Conservation (phyloP, 2,797 vertebrate genomes). For the Myotis vivesi region DNA sequence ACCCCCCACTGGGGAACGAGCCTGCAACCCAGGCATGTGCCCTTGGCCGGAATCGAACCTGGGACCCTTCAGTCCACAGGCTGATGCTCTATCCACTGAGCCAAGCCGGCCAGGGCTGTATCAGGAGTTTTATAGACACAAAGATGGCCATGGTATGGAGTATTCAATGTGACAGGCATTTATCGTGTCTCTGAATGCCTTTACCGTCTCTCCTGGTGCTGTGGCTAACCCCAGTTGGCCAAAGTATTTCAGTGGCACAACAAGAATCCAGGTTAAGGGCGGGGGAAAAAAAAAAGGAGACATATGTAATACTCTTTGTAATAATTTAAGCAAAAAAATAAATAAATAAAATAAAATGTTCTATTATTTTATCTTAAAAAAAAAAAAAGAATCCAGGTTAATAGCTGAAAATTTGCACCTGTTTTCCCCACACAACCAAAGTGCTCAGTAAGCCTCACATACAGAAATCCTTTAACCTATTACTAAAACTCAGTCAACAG, state of each 20-base stretch:
- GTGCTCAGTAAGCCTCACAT: conserved; percentile 30
- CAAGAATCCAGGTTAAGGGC: conserved; percentile 39
- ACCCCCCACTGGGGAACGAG: too few relatives aligned
- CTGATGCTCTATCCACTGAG: too few relatives aligned
- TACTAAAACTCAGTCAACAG: conserved; percentile 51
- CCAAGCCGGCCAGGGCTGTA: background rate
- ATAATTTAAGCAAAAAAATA: too few relatives aligned
- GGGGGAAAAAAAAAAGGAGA: too few relatives aligned
- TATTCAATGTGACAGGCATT: background rate
- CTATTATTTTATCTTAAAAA: too few relatives aligned
- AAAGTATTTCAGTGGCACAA: background rate
- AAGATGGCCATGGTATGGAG: background rate
- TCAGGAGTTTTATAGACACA: background rate
- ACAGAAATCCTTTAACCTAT: conserved; percentile 61
- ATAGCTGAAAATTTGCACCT: conserved; percentile 54
- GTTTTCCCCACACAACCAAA: background rate
- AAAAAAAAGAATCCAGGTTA: conserved; percentile 32
- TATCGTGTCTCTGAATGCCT: background rate
- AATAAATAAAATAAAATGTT: too few relatives aligned
- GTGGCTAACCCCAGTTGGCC: background rate
- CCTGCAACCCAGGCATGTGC: too few relatives aligned
- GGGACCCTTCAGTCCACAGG: too few relatives aligned
- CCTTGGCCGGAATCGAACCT: too few relatives aligned
- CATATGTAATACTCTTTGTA: too few relatives aligned
- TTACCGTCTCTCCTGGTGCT: background rate